Base-by-base conservation (phyloP, 2,797 vertebrate genomes). In the Sebastes iracundus region DNA sequence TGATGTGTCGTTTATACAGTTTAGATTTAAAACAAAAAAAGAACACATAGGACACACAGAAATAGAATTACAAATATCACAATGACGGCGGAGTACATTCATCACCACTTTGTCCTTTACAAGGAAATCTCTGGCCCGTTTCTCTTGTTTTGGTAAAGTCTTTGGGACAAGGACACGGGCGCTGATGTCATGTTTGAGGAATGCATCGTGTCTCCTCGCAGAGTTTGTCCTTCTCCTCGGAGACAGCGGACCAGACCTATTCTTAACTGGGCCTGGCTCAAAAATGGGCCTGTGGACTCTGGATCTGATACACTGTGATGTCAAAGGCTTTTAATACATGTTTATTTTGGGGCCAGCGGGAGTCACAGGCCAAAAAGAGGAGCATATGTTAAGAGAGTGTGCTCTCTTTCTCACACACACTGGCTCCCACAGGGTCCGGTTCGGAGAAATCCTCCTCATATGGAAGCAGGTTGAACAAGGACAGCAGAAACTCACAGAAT, bases 161-260 rank as follows among this genome's bases (percentile, higher is more conserved):
- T 87, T 89, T 89, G 87, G 82, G 81, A 83, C 90, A 92, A 91
- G 91, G 91, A 87, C 90, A 77, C 10, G 11, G 25, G 27, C 10
- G 14, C 35, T 92, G 87, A 91, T 86, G 86, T 83, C 80, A 90
- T 22, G 53, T 77, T 55, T 69, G 81, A 91, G 82, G 90, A 93
- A 94, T 90, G 79, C 87, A 87, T 91, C 66, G 70, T 84, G 85
- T 83, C 84, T 86, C 84, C 30, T 84, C 61, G 7, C 72, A 77
- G 63, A 83, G 72, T 86, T 80, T 77, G 79, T 82, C 81, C 80
- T 79, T 77, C 63, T 92, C 88, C 88, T 88, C 69, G 76, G 91
- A 94, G 92, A 90, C 81, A 77, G 80, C 63, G 30, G 64, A 77
- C 16, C 71, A 42, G 72, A 67, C 30, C 84, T 93, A 89, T 93